Evolutionary conservation across 2,797 vertebrate genomes (phyloP).

Genomic region (Danio aesculapii): DNA sequence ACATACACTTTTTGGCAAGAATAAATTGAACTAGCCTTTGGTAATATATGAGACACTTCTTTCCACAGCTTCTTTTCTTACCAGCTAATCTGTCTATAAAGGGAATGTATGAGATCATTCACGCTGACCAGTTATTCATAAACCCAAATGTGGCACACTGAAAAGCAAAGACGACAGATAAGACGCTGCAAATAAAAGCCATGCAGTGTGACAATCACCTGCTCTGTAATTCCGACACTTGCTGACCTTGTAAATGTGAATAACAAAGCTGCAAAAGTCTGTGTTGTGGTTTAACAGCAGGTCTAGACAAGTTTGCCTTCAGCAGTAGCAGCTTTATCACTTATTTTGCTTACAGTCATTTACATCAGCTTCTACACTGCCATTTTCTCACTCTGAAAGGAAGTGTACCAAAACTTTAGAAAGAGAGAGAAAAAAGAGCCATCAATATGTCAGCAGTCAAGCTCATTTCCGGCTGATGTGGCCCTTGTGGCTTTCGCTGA

Average conservation of each 20-base stretch:
- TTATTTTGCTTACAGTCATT: not conserved
- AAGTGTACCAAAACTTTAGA: not conserved
- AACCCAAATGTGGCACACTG: not conserved
- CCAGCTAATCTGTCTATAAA: not conserved
- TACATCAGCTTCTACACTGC: not conserved
- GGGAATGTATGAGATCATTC: not conserved
- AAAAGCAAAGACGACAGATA: not conserved
- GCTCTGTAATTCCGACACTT: constrained; percentile 9
- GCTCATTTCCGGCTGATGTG: constrained; percentile 29
- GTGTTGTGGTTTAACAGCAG: not conserved
- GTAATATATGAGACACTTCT: too few relatives aligned
- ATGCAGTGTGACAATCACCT: constrained; percentile 13
- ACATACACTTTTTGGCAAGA: too few relatives aligned
- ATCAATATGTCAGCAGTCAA: constrained; percentile 1
- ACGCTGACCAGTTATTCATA: constrained; percentile 9
- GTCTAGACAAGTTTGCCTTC: constrained; percentile 20
- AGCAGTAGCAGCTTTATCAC: not conserved
- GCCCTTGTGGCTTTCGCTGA: constrained; percentile 9
- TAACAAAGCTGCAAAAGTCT: not conserved
- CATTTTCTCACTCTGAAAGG: not conserved
- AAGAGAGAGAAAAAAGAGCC: not conserved
- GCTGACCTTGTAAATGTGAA: not conserved
- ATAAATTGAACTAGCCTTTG: too few relatives aligned
- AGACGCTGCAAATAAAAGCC: not conserved
- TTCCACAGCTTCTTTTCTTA: too few relatives aligned